phyloP scores from a whole-genome alignment of 2,113 vertebrate species.

The Plestiodon gilberti region DNA sequence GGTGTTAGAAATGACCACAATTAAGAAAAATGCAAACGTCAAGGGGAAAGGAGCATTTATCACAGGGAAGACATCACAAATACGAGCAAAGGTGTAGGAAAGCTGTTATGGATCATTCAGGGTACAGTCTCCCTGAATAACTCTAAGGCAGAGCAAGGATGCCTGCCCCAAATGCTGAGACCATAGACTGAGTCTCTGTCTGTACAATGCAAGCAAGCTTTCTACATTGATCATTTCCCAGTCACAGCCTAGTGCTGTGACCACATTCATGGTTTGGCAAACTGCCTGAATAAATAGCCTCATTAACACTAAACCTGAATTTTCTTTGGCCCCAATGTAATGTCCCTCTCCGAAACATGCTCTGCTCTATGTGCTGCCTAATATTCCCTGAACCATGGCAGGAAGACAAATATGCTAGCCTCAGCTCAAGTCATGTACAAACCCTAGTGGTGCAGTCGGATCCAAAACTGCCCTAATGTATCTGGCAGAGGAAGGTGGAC shows the following conservation, averaged over 20 bases:
- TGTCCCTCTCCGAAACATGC: background rate
- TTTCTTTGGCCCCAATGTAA: background rate
- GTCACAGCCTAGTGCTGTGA: background rate
- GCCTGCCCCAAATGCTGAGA: background rate
- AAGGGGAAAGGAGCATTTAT: too few species aligned
- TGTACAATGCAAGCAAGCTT: background rate
- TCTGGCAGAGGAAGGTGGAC: constrained; percentile 40
- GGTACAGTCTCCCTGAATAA: background rate
- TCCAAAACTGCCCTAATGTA: background rate
- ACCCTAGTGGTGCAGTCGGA: background rate
- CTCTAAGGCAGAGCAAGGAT: background rate
- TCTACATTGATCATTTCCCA: background rate
- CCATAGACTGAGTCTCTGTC: background rate
- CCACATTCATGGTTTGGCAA: background rate
- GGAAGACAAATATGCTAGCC: background rate
- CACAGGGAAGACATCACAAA: background rate
- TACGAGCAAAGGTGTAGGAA: background rate
- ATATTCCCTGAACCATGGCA: background rate
- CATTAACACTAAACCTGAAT: background rate
- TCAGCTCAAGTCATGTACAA: background rate
- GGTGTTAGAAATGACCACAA: too few species aligned
- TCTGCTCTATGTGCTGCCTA: background rate
- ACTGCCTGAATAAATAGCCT: background rate
- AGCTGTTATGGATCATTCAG: background rate
- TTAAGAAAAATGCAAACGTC: too few species aligned